Conservation (phyloP, 2,797 vertebrate species). For the Spinibarbus caldwelli region DNA sequence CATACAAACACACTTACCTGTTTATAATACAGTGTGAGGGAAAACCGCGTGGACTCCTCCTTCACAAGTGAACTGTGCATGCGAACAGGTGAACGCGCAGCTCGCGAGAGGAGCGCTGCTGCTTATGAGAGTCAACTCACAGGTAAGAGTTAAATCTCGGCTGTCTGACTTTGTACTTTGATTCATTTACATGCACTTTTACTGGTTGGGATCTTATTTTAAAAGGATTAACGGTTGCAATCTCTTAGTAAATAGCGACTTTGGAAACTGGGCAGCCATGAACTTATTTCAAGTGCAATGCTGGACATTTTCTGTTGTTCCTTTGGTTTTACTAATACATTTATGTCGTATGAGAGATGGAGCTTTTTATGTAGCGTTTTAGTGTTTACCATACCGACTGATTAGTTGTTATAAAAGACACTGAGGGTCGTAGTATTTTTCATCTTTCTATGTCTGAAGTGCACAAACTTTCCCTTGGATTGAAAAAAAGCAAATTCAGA, state of each 20-base stretch:
- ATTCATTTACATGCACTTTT: neutral
- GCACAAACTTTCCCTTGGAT: neutral
- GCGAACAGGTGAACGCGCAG: slow-evolving; percentile 28
- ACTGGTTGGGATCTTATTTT: neutral
- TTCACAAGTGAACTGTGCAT: neutral
- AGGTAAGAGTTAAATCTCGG: slow-evolving; percentile 16
- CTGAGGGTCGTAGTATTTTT: neutral
- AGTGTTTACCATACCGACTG: neutral
- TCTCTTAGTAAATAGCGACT: neutral
- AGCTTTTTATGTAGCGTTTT: neutral
- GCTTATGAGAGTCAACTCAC: neutral
- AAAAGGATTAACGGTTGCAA: neutral
- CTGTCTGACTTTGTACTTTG: neutral
- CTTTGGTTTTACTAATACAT: neutral
- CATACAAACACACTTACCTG: slow-evolving; percentile 1
- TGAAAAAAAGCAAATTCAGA: neutral
- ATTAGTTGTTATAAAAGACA: neutral
- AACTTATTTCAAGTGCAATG: neutral
- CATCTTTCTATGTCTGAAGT: neutral
- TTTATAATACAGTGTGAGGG: neutral
- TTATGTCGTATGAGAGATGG: neutral
- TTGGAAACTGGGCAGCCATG: neutral
- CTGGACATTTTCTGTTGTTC: neutral
- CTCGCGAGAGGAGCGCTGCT: neutral
- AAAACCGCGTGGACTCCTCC: slow-evolving; percentile 9